These are phyloP conservation scores for Leuciscus idus DNA, from an alignment of 2,113 vertebrate genomes.

Conservation along the genomic window DNA sequence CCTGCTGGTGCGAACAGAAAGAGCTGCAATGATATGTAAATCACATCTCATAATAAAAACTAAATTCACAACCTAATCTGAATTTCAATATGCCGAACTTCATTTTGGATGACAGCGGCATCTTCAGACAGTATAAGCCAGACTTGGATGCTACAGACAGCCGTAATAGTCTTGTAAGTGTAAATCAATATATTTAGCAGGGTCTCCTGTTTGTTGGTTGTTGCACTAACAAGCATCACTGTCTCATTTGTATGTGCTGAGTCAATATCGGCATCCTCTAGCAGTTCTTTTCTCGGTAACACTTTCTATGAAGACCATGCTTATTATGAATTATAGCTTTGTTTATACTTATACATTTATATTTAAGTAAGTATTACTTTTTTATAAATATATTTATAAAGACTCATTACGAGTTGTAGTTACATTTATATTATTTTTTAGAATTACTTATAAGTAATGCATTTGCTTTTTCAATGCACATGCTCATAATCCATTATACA, in stretches of 20 bases:
- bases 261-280: neutral
- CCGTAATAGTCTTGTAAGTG: constrained; percentile 1
- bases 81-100: neutral
- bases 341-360: too few relatives aligned
- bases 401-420: too few relatives aligned
- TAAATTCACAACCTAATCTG: neutral
- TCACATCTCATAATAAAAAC: constrained; percentile 9
- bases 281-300: neutral
- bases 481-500: too few relatives aligned
- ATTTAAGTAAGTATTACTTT: too few relatives aligned
- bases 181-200: constrained; percentile 28
- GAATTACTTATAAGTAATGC: too few relatives aligned
- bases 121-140: neutral
- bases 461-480: too few relatives aligned
- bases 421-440: too few relatives aligned
- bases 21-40: neutral
- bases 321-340: too few relatives aligned
- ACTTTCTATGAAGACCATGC: too few relatives aligned
- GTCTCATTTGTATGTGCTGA: constrained; percentile 9
- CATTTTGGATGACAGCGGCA: neutral
- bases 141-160: neutral
- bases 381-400: too few relatives aligned
- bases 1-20: neutral
- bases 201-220: neutral
- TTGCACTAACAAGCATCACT: constrained; percentile 26